Base-by-base conservation (phyloP, 2,113 vertebrate genomes). In the Rostratula benghalensis region DNA sequence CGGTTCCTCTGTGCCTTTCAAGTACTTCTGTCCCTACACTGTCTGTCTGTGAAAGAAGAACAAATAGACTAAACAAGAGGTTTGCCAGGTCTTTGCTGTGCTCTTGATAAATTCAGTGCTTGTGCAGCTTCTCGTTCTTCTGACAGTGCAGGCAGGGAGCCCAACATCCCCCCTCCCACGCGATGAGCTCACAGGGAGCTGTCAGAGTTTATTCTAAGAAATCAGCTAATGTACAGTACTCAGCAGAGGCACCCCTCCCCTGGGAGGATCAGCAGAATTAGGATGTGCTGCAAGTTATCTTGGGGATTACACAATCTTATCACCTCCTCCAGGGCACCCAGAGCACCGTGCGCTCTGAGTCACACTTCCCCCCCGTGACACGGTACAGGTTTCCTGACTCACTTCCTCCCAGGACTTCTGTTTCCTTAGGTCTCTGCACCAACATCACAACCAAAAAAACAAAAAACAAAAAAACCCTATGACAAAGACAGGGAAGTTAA, bases 251-350 rank as follows among this genome's bases (percentile, higher is more conserved):
- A 92, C 93, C 94, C 96, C 95, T 97, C 95, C 96, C 94, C 93
- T 95, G 96, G 95, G 95, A 96, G 95, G 92, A 96, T 95, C 93
- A 95, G 89, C 94, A 96, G 92, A 96, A 96, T 96, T 95, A 94
- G 94, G 95, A 95, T 95, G 89, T 96, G 80, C 94, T 83, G 90
- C 82, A 90, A 96, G 94, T 95, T 96, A 86, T 96, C 92, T 92
- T 60, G 90, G 85, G 96, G 95, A 97, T 96, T 97, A 90, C 95
- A 97, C 96, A 95, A 97, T 97, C 84, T 97, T 97, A 97, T 97
- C 96, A 91, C 87, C 93, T 96, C 96, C 94, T 93, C 68, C 94
- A 94, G 93, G 86, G 88, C 14, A 11, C 77, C 30, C 89, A 14
- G 12, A 96, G 85, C 65, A 35, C 88, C 2, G 11, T 60, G 90